phyloP scores from a whole-genome alignment of 2,113 vertebrate species.

The Pungitius pungitius region DNA sequence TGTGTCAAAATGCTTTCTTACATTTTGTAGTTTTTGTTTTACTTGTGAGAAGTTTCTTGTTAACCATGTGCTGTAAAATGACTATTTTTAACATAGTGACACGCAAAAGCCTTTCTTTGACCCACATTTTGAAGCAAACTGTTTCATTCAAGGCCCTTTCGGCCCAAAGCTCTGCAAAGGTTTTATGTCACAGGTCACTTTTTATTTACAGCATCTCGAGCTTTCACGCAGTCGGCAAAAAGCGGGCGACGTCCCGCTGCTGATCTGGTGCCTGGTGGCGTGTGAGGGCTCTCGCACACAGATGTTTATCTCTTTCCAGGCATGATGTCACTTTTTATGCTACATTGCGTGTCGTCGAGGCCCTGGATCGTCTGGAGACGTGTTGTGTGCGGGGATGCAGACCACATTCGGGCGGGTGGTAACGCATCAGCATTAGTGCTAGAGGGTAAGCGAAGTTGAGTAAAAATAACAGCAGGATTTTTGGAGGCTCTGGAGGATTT shows the following conservation, averaged over 20 bases:
- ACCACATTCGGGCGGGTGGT: conserved; percentile 28
- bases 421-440: conserved; percentile 40
- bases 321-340: conserved; percentile 45
- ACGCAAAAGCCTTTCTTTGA: conserved; percentile 36
- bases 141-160: conserved; percentile 29
- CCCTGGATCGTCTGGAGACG: conserved; percentile 7
- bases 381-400: conserved; percentile 17
- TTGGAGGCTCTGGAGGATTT: conserved; percentile 68
- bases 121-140: conserved; percentile 42
- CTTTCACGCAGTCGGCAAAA: conserved; percentile 43
- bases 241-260: conserved; percentile 10
- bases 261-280: conserved; percentile 15
- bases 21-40: no score
- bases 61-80: background rate
- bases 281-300: conserved; percentile 19
- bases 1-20: background rate
- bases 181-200: conserved; percentile 46
- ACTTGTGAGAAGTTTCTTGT: background rate
- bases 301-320: conserved; percentile 23
- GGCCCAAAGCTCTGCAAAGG: conserved; percentile 33
- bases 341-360: conserved; percentile 37
- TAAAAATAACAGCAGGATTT: conserved; percentile 79
- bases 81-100: background rate
- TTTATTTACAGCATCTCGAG: conserved; percentile 32
- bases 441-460: conserved; percentile 49